Evolutionary conservation across 2,113 vertebrate genomes (phyloP).

Genomic region (Uropsilus gracilis): DNA sequence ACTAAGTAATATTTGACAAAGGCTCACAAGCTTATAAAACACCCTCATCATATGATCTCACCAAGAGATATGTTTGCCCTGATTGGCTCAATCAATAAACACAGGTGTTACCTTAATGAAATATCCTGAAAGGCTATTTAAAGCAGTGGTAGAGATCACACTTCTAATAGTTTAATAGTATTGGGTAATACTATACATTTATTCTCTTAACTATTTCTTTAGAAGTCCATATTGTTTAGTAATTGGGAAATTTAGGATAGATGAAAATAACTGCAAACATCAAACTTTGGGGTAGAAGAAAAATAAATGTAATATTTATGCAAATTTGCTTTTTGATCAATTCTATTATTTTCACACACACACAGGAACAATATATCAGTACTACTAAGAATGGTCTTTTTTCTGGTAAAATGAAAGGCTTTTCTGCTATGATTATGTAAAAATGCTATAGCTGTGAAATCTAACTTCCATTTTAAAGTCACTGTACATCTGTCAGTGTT

Average conservation of each 20-base stretch:
- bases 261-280: background rate
- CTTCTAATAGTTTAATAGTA: background rate
- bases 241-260: background rate
- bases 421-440: background rate
- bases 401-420: background rate
- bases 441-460: background rate
- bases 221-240: background rate
- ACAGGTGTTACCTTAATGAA: background rate
- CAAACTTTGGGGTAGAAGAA: background rate
- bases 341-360: background rate
- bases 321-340: background rate
- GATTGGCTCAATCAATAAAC: background rate
- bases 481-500: background rate
- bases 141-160: background rate
- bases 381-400: background rate
- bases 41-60: background rate
- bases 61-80: background rate
- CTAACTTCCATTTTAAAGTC: constrained; percentile 32
- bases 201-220: background rate
- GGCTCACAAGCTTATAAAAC: background rate
- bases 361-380: background rate
- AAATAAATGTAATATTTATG: background rate
- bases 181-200: background rate
- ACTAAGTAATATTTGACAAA: background rate
- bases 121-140: background rate